Evolutionary conservation across 2,113 vertebrate genomes (phyloP), one percentile per base, ranked within the genome.

Genomic region (Pygoscelis antarcticus): DNA sequence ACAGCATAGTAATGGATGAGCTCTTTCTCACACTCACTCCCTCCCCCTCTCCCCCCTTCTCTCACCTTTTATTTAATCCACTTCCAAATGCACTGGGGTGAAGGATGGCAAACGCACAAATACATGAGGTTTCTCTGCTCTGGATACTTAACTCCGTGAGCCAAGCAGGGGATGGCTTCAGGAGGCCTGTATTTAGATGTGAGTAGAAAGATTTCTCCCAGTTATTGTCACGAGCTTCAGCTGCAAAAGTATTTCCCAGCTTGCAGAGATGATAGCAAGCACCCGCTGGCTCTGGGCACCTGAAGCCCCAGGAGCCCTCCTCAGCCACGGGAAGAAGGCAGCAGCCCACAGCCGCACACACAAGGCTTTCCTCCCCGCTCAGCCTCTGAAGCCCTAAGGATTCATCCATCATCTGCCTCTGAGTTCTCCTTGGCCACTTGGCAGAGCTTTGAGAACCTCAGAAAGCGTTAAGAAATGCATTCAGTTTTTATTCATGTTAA

Each of bases 1-100:
- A 27, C 42, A 5, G 96, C 95, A 94, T 85, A 72, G 93, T 95
- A 97, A 97, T 93, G 92, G 93, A 97, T 96, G 94, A 92, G 92
- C 57, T 95, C 40, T 83, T 93, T 25, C 93, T 89, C 90, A 29
- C 54, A 5, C 80, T 91, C 61, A 0, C 65, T 75, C 69, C 49
- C 86, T 89, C 77, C 66, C 66, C 72, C 83, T 60, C 86, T 83
- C 55, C 85, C 51, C 84, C 47, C 0, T 94, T 78, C 82, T 95
- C 93, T 94, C 90, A 86, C 95, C 95, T 93, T 97, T 91, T 93
- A 86, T 95, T 93, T 96, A 93, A 94, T 80, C 86, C 83, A 38
- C 77, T 94, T 80, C 27, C 81, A 44, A 87, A 86, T 7, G 74
- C 75, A 21, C 29, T 0, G 0, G 55, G 85, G 61, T 76, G 77